These are phyloP conservation scores for Paedocypris micromegethes DNA, from an alignment of 2,797 vertebrate species.

Conservation along the genomic window DNA sequence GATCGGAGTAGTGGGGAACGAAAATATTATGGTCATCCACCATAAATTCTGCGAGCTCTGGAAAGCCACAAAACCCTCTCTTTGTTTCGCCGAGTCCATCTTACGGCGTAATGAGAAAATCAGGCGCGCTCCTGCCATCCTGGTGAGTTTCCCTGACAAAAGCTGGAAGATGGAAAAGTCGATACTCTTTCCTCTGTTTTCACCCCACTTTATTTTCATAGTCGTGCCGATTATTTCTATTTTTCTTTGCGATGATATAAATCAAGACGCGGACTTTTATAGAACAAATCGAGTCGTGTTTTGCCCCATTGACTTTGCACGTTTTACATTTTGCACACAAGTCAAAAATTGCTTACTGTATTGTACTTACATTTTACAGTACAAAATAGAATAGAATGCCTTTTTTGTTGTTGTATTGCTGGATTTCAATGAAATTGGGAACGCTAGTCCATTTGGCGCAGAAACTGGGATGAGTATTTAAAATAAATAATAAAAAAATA, in stretches of 20 bases:
- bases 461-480: too few relatives aligned
- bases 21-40: constrained; percentile 53
- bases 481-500: too few relatives aligned
- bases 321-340: too few relatives aligned
- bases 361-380: too few relatives aligned
- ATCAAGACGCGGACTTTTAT: too few relatives aligned
- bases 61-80: constrained; percentile 48
- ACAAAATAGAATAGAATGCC: too few relatives aligned
- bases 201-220: constrained; percentile 33
- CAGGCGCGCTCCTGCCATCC: constrained; percentile 46
- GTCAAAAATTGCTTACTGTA: too few relatives aligned
- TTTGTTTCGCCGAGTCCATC: constrained; percentile 52
- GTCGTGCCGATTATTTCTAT: constrained; percentile 24
- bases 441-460: too few relatives aligned
- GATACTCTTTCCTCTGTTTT: constrained; percentile 43
- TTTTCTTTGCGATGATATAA: not conserved
- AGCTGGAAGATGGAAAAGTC: constrained; percentile 45
- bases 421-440: too few relatives aligned
- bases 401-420: too few relatives aligned
- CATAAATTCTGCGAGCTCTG: constrained; percentile 52
- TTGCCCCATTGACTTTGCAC: too few relatives aligned
- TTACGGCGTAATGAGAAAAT: constrained; percentile 57
- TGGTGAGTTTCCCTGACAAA: constrained; percentile 35
- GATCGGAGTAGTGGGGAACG: constrained; percentile 44
- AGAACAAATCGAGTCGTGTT: too few relatives aligned